A percentile compares a stretch with the other conserved stretches of the same genome.
These are phyloP conservation scores for Pseudorectes ferrugineus DNA, from an alignment of 2,113 vertebrate species.

Conservation along the genomic window DNA sequence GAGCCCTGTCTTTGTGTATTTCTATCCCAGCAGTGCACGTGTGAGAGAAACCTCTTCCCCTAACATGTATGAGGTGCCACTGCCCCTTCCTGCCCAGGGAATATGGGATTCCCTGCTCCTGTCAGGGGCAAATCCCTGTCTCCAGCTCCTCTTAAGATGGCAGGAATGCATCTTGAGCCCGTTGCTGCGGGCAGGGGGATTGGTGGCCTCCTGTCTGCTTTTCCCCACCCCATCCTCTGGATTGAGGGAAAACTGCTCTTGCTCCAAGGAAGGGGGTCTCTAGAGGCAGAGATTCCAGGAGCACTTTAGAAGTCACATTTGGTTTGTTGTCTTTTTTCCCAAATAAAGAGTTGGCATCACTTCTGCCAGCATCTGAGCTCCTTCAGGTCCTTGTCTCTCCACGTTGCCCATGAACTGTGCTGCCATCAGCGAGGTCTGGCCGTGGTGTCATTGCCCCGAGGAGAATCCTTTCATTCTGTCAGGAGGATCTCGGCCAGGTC, in stretches of 20 bases:
- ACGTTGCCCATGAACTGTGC: not conserved
- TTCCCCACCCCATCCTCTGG: not conserved
- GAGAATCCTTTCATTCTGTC: not conserved
- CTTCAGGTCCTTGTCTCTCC: not conserved
- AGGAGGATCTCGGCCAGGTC: not conserved
- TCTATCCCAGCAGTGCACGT: not conserved
- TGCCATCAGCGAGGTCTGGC: not conserved
- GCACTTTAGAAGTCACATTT: not conserved
- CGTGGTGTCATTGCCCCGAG: not conserved
- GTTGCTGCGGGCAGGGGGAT: not conserved
- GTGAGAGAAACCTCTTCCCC: not conserved
- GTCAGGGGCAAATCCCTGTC: not conserved
- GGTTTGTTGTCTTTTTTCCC: not conserved
- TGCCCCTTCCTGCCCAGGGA: not conserved
- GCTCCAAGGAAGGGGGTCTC: not conserved
- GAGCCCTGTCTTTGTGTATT: not conserved
- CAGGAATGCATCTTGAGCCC: not conserved
- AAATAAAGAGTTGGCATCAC: not conserved
- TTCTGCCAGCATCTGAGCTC: not conserved
- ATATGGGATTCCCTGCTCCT: not conserved
- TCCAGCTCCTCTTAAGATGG: not conserved
- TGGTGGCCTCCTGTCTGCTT: not conserved
- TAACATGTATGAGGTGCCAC: accelerated
- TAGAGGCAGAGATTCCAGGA: not conserved
- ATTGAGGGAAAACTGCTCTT: not conserved